Evolutionary conservation across 2,888 invertebrate genomes (phyloP).

Genomic region (Scelioninae gen. 2): DNA sequence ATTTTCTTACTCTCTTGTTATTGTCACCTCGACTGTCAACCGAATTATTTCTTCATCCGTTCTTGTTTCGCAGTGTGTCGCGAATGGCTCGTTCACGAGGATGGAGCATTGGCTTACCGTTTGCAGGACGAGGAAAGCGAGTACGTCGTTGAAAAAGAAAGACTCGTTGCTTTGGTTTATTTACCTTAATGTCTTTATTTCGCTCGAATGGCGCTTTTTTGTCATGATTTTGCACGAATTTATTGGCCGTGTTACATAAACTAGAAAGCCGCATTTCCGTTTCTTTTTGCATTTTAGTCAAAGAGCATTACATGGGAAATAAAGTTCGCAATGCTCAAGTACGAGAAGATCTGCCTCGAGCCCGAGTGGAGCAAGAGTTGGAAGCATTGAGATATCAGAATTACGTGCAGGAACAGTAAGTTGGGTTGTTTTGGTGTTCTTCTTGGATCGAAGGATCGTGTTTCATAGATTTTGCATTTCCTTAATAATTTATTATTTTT

Average conservation of each 20-base stretch:
- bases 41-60: conserved; percentile 2
- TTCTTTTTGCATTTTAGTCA: conserved; percentile 76
- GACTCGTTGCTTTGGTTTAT: not conserved
- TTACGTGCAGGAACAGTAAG: conserved; percentile 81
- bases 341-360: conserved; percentile 86
- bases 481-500: not conserved
- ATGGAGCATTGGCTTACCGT: conserved; percentile 87
- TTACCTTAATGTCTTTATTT: not conserved
- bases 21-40: conserved; percentile 45
- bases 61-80: conserved; percentile 80
- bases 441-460: not conserved
- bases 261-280: conserved; percentile 10
- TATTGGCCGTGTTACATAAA: not conserved
- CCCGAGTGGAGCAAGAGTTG: conserved; percentile 83
- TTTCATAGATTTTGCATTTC: not conserved
- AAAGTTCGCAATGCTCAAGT: conserved; percentile 85
- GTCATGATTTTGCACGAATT: not conserved
- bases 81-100: conserved; percentile 90
- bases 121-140: conserved; percentile 89
- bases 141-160: conserved; percentile 64
- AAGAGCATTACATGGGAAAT: conserved; percentile 86
- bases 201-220: not conserved
- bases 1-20: conserved; percentile 55
- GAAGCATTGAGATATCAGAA: conserved; percentile 79
- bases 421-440: conserved; percentile 48